Base-by-base conservation (phyloP, 2,113 vertebrate species). In the Nothocercus nigrocapillus region DNA sequence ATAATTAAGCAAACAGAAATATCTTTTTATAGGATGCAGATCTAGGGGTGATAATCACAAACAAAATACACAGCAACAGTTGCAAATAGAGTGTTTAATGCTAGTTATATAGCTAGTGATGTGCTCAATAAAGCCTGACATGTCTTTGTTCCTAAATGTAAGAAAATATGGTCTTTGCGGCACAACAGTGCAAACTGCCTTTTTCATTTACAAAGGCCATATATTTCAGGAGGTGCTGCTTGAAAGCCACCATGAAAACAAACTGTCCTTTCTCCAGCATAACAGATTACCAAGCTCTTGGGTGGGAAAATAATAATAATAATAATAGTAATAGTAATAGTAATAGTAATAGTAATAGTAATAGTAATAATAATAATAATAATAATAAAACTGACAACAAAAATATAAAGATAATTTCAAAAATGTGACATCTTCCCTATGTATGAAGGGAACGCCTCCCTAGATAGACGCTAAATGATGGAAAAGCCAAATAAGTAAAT, bases 1-100 rank as follows among this genome's bases (percentile, higher is more conserved):
- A 98, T 98, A 98, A 98, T 98, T 98, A 98, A 98, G 98, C 98
- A 98, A 98, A 98, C 97, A 98, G 98, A 98, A 98, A 98, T 98
- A 98, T 98, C 98, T 98, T 98, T 98, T 98, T 98, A 98, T 98
- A 98, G 98, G 98, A 97, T 98, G 97, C 97, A 97, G 98, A 98
- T 98, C 98, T 98, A 97, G 97, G 98, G 97, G 97, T 97, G 98
- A 98, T 98, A 98, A 98, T 98, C 98, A 98, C 98, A 98, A 97
- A 98, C 92, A 98, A 98, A 98, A 98, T 97, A 98, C 98, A 98
- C 98, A 98, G 98, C 98, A 98, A 98, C 98, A 98, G 98, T 98
- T 98, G 98, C 98, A 98, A 98, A 98, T 98, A 98, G 98, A 97
- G 97, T 97, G 97, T 98, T 98, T 98, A 98, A 98, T 94, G 96